Base-by-base conservation (phyloP, 2,113 vertebrate species). In the Ceyx margarethae region DNA sequence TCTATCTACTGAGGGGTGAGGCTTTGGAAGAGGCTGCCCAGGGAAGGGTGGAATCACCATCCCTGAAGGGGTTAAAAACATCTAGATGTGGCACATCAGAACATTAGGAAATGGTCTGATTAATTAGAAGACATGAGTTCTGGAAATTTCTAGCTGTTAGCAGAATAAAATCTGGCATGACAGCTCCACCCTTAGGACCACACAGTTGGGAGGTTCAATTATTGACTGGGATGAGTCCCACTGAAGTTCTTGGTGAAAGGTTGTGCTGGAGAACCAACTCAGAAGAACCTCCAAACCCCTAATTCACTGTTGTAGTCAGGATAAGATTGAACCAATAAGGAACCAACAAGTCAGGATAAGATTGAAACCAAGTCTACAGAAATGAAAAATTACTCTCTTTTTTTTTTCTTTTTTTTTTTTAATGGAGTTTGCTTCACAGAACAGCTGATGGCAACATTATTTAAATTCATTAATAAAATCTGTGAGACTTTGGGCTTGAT, bases 61-160 rank as follows among this genome's bases (percentile, higher is more conserved):
- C 46, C 46, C 46, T 48, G 46, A 20, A 48, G 21, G 46, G 21
- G 46, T 48, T 48, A 10, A 48, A 48, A 48, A 48, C 10, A 18
- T 48, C 18, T 48, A 22, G 46, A 22, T 48, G 46, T 23, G 46
- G 46, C 46, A 48, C 21, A 11, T 48, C 21, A 48, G 46, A 22
- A 48, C 46, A 15, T 6, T 0, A 0, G n/a, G 61, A 40, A 78
- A 15, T 2, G 6, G 22, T 65, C 20, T 57, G 5, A 17, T 33
- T 40, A 69, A 29, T 11, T 12, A 33, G 40, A 54, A 81, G 13
- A 37, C 5, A 42, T 6, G 1, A 20, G 13, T 28, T 13, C 4
- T 61, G 42, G 37, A 69, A 79, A 61, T 22, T 65, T 73, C 37
- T 33, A 33, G 29, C 18, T 91, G 23, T 21, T 82, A 57, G 7